Conservation (phyloP, 2,797 vertebrate genomes). For the Buphagus erythrorhynchus region DNA sequence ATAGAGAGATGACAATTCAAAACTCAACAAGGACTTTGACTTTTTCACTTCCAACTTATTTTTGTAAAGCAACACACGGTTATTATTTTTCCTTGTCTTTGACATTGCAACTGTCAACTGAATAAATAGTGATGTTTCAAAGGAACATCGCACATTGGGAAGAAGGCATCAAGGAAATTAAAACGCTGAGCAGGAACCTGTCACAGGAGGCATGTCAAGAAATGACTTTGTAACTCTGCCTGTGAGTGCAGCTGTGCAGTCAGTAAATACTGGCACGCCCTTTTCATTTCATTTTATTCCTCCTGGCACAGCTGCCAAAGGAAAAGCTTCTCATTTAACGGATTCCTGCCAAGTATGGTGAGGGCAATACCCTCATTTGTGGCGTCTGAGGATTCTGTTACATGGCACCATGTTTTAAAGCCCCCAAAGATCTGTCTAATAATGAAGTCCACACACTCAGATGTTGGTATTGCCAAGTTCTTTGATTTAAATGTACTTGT, state of each 20-base stretch:
- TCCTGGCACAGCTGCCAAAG: not conserved
- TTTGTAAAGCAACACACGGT: not conserved
- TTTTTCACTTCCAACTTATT: not conserved
- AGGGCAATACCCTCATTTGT: not conserved
- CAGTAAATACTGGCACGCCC: constrained; percentile 34
- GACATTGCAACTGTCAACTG: constrained; percentile 30
- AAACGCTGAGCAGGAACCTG: not conserved
- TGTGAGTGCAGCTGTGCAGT: constrained; percentile 33
- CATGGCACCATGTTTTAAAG: constrained; percentile 21
- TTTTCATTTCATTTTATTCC: constrained; percentile 11
- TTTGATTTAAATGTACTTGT: constrained; percentile 34
- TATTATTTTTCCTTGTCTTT: not conserved
- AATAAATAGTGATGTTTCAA: constrained; percentile 44
- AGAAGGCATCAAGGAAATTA: constrained; percentile 4
- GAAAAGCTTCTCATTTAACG: constrained; percentile 23
- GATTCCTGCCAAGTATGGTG: constrained; percentile 19
- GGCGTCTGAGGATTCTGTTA: not conserved
- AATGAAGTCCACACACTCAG: constrained; percentile 30
- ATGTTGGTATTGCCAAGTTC: constrained; percentile 41
- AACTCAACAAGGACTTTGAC: not conserved
- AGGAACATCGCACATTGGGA: constrained; percentile 12
- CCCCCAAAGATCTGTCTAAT: constrained; percentile 40
- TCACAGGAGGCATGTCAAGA: constrained; percentile 39
- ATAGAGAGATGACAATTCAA: not conserved
- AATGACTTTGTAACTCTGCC: constrained; percentile 48